Percentiles rank a stretch among this genome's conserved stretches.
These are phyloP conservation scores for Noctuana brunneofusca DNA, from an alignment of 2,888 invertebrate genomes.

Conservation along the genomic window DNA sequence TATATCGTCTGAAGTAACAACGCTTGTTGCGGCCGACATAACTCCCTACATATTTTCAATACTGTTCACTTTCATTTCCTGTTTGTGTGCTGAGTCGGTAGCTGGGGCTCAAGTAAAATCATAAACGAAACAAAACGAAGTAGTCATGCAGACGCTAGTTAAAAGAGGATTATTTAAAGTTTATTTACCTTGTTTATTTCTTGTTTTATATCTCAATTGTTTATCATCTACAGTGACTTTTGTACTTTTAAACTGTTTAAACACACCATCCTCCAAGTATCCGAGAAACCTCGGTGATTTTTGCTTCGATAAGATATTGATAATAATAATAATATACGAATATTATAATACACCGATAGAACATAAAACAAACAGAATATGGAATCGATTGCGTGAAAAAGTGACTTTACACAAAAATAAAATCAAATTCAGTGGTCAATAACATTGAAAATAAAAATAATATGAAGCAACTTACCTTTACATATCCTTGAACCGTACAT, in stretches of 20 bases:
- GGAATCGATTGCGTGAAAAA: conserved; percentile 74
- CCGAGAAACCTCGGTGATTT: conserved; percentile 39
- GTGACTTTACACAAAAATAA: conserved; percentile 43
- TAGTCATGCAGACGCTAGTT: conserved; percentile 72
- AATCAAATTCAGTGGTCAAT: conserved; percentile 38
- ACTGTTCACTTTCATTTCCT: conserved; percentile 49
- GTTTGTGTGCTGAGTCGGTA: conserved; percentile 79
- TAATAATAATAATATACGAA: conserved; percentile 40
- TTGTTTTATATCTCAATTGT: conserved; percentile 42
- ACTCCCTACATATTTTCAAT: conserved; percentile 32
- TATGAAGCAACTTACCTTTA: conserved; percentile 67
- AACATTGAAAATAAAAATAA: conserved; percentile 39
- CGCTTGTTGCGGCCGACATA: conserved; percentile 50
- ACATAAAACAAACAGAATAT: conserved; percentile 60
- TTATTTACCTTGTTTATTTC: conserved; percentile 48
- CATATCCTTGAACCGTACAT: conserved; percentile 40
- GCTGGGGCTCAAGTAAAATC: conserved; percentile 76
- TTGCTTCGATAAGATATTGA: conserved; percentile 22
- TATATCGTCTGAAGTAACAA: conserved; percentile 40
- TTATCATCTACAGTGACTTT: conserved; percentile 38
- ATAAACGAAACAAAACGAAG: conserved; percentile 72
- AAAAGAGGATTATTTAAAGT: conserved; percentile 46
- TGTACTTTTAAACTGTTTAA: conserved; percentile 39
- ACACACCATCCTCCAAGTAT: conserved; percentile 79
- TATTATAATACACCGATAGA: conserved; percentile 44